Conservation (phyloP, 2,888 invertebrate genomes). For the Nomada hirtipes region DNA sequence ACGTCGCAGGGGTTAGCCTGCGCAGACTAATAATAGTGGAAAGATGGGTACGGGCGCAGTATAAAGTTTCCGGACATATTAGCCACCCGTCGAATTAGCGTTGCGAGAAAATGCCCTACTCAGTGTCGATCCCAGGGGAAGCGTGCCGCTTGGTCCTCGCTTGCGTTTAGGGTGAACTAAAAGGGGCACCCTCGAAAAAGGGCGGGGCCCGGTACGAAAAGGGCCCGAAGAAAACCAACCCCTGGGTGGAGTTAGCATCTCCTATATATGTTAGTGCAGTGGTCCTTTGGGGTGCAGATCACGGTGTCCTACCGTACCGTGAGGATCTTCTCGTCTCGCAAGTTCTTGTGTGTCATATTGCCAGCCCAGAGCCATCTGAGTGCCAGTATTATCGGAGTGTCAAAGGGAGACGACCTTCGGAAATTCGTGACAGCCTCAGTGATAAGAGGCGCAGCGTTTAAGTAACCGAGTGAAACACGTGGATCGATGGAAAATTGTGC, state of each 20-base stretch:
- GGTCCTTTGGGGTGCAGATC: slow-evolving; percentile 72
- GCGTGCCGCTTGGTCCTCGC: slow-evolving; percentile 46
- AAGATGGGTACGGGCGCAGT: slow-evolving; percentile 71
- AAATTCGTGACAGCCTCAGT: neutral
- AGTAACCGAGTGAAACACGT: slow-evolving; percentile 12
- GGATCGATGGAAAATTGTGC: slow-evolving; percentile 37
- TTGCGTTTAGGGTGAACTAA: slow-evolving; percentile 58
- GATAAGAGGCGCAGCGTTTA: neutral
- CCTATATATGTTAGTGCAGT: slow-evolving; percentile 73
- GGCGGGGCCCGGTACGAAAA: slow-evolving; percentile 80
- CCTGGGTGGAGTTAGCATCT: slow-evolving; percentile 82
- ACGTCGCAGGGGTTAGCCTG: slow-evolving; percentile 18
- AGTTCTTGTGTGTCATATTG: neutral
- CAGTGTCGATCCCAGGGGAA: slow-evolving; percentile 73
- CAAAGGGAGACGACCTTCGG: no score
- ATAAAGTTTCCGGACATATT: slow-evolving; percentile 73
- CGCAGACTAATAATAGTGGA: slow-evolving; percentile 65
- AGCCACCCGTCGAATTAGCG: slow-evolving; percentile 81
- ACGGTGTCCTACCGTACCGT: slow-evolving; percentile 70
- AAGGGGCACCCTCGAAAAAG: slow-evolving; percentile 73
- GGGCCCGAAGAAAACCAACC: slow-evolving; percentile 79
- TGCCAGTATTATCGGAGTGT: no score
- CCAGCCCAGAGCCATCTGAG: no score
- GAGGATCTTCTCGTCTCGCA: slow-evolving; percentile 28
- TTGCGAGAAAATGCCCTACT: slow-evolving; percentile 77